These are phyloP conservation scores for Eupithecia subumbrata DNA, from an alignment of 2,888 invertebrate species.

Conservation along the genomic window DNA sequence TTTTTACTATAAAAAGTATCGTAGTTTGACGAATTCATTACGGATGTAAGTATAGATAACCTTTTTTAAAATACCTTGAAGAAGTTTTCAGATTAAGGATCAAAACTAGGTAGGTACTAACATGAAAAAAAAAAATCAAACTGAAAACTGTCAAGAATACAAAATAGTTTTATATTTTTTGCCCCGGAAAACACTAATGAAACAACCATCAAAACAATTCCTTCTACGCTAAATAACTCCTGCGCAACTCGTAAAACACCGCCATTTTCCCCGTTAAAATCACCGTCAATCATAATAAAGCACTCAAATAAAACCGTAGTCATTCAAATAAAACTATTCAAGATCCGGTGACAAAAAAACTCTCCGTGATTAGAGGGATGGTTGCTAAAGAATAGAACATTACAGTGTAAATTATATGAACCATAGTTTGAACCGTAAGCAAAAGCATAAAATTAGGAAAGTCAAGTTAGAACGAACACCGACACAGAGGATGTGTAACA, in stretches of 20 bases:
- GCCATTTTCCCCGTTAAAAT: conserved; percentile 46
- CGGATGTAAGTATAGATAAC: too few relatives aligned
- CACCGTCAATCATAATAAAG: conserved; percentile 53
- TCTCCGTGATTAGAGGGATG: conserved; percentile 46
- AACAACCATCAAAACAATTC: conserved; percentile 29
- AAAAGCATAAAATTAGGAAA: not conserved
- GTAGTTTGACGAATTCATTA: too few relatives aligned
- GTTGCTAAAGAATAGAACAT: not conserved
- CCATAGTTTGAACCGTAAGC: not conserved
- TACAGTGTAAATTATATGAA: not conserved
- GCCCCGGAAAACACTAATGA: conserved; percentile 17
- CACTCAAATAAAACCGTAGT: conserved; percentile 52
- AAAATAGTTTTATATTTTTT: not conserved
- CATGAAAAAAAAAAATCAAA: too few relatives aligned
- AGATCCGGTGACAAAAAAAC: conserved; percentile 54
- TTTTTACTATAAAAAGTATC: too few relatives aligned
- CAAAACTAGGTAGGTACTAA: too few relatives aligned
- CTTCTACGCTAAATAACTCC: conserved; percentile 34
- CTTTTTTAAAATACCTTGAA: too few relatives aligned
- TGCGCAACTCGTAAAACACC: conserved; percentile 35
- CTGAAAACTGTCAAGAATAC: not conserved
- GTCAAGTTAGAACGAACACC: not conserved
- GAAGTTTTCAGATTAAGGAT: too few relatives aligned
- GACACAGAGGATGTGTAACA: not conserved
- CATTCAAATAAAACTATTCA: conserved; percentile 30